phyloP scores from a whole-genome alignment of 1,140 invertebrate genomes.

The Aphelenchoides fujianensis region DNA sequence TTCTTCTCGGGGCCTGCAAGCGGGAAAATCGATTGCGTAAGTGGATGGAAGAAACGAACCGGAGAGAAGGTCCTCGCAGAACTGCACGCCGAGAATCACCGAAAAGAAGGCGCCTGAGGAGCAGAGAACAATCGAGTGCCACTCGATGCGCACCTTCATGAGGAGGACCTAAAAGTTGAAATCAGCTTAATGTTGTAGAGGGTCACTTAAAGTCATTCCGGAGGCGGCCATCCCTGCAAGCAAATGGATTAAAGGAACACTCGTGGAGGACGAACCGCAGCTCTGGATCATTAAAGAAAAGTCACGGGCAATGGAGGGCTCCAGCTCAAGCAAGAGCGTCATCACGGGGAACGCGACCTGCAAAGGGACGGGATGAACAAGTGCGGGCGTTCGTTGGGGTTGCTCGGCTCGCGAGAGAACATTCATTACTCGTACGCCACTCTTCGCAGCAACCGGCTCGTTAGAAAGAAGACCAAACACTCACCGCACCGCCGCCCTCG shows the following conservation, averaged over 20 bases:
- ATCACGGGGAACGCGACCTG: constrained; percentile 59
- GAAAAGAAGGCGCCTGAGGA: constrained; percentile 47
- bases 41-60: constrained; percentile 23
- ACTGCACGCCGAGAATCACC: constrained; percentile 50
- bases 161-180: no score
- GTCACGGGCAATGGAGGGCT: constrained; percentile 51
- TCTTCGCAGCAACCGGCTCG: no score
- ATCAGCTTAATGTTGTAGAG: no score
- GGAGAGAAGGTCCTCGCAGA: constrained; percentile 31
- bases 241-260: constrained; percentile 27
- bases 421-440: no score
- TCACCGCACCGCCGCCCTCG: constrained; percentile 25
- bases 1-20: constrained; percentile 57
- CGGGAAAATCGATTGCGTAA: no score
- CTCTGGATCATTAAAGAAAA: constrained; percentile 59
- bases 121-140: constrained; percentile 49
- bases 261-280: constrained; percentile 33
- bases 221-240: constrained; percentile 53
- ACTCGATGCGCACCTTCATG: constrained; percentile 54
- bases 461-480: no score
- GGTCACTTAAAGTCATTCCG: constrained; percentile 33
- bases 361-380: constrained; percentile 7
- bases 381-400: no score
- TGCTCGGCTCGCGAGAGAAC: no score
- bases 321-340: constrained; percentile 52